These are phyloP conservation scores for Macaca mulatta DNA, from an alignment of 2,113 vertebrate genomes.

Conservation along the genomic window DNA sequence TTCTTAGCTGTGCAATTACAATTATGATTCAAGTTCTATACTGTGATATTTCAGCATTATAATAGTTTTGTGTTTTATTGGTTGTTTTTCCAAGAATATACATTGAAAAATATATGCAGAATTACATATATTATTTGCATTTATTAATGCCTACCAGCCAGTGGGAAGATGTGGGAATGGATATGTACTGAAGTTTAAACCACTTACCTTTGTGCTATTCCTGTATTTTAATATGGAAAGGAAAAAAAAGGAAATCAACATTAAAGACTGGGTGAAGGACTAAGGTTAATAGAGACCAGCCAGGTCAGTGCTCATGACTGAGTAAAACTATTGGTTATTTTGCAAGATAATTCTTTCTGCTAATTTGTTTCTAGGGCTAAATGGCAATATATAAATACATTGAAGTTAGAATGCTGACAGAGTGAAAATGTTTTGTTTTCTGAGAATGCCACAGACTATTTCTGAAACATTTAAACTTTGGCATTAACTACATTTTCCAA, in stretches of 20 bases:
- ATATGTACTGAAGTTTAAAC: not conserved
- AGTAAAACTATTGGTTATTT: slow-evolving; percentile 51
- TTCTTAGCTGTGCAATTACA: not conserved
- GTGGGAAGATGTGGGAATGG: not conserved
- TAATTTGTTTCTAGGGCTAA: slow-evolving; percentile 51
- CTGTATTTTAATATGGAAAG: not conserved
- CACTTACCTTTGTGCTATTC: not conserved
- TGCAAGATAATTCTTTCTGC: slow-evolving; percentile 45
- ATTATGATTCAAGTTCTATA: not conserved
- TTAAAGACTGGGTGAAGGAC: not conserved
- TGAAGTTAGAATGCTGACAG: slow-evolving; percentile 11
- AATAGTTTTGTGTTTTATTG: not conserved
- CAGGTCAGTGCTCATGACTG: not conserved
- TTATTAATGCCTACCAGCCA: not conserved
- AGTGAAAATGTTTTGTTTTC: slow-evolving; percentile 57
- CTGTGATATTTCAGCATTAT: not conserved
- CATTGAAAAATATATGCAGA: not conserved
- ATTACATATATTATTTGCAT: not conserved
- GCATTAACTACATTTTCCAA: slow-evolving; percentile 48
- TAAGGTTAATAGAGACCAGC: not conserved
- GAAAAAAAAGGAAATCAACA: not conserved
- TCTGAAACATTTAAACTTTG: slow-evolving; percentile 54
- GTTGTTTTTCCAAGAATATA: not conserved
- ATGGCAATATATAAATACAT: slow-evolving; percentile 14
- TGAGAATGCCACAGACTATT: slow-evolving; percentile 52